Evolutionary conservation across 2,888 invertebrate genomes (phyloP).

Genomic region (Ornithoptera priamus): DNA sequence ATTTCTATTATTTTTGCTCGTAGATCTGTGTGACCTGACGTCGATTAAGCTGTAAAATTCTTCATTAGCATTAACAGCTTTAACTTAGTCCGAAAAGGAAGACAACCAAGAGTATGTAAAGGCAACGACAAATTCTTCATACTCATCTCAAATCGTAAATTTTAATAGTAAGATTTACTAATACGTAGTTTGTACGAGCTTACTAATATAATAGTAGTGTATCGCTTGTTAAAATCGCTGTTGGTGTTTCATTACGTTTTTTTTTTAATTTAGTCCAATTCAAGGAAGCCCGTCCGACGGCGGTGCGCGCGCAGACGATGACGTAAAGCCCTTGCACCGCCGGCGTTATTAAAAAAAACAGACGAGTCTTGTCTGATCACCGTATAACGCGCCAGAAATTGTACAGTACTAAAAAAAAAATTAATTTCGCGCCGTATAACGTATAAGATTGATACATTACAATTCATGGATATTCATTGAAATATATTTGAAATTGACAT

Average conservation of each 20-base stretch:
- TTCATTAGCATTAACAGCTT: too few relatives aligned
- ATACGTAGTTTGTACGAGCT: too few relatives aligned
- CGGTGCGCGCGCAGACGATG: constrained; percentile 67
- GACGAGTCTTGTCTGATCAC: constrained; percentile 52
- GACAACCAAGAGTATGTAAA: too few relatives aligned
- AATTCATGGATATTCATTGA: not conserved
- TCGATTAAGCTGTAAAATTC: too few relatives aligned
- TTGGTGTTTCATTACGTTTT: constrained; percentile 36
- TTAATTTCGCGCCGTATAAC: not conserved
- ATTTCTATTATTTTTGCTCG: too few relatives aligned
- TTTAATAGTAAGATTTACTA: too few relatives aligned
- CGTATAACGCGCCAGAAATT: constrained; percentile 29
- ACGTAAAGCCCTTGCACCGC: constrained; percentile 57
- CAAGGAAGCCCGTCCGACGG: constrained; percentile 34
- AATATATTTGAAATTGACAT: not conserved
- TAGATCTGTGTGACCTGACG: too few relatives aligned
- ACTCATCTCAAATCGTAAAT: too few relatives aligned
- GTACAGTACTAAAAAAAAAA: not conserved
- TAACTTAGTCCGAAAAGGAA: too few relatives aligned
- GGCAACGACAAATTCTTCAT: too few relatives aligned
- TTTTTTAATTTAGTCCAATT: constrained; percentile 37
- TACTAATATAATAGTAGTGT: not conserved
- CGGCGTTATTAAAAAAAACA: constrained; percentile 37
- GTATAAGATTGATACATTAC: not conserved
- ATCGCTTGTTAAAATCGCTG: constrained; percentile 32